phyloP scores from a whole-genome alignment of 2,888 invertebrate species.

The Sarcophaga caerulescens region DNA sequence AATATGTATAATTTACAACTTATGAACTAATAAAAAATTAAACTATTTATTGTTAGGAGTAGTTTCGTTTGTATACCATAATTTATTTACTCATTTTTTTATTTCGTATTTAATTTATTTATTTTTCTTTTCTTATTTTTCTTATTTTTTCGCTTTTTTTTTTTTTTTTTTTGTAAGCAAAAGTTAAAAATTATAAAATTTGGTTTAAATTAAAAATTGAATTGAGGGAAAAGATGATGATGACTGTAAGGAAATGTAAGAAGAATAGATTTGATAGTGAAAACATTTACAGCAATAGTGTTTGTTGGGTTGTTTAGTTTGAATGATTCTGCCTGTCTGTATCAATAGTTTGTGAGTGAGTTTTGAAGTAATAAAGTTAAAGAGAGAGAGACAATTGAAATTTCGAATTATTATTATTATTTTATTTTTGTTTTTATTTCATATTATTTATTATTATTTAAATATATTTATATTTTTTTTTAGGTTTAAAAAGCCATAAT shows the following conservation, averaged over 20 bases:
- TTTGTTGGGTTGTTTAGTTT: background rate
- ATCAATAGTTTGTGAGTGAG: background rate
- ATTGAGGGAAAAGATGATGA: background rate
- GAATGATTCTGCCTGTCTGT: background rate
- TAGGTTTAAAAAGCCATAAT: constrained; percentile 63
- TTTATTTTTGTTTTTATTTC: background rate
- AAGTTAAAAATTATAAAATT: background rate
- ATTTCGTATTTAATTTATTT: constrained; percentile 5
- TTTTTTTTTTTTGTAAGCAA: constrained; percentile 23
- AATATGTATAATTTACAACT: constrained; percentile 81
- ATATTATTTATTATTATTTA: constrained; percentile 25
- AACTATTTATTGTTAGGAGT: constrained; percentile 69
- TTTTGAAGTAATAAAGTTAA: too few relatives aligned
- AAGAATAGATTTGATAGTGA: background rate
- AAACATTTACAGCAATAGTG: constrained; percentile 21
- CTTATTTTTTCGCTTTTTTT: constrained; percentile 36
- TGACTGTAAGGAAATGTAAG: constrained; percentile 32
- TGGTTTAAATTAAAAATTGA: background rate
- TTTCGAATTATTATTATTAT: too few relatives aligned
- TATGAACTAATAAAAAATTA: constrained; percentile 73
- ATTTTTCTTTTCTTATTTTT: constrained; percentile 21
- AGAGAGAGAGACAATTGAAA: too few relatives aligned
- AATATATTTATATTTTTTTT: constrained; percentile 32
- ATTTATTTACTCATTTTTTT: constrained; percentile 9
- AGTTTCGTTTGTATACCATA: constrained; percentile 48